A percentile compares a stretch with the other conserved stretches of the same genome.
Conservation (phyloP, 1,140 invertebrate species). For the Pissodes strobi region DNA sequence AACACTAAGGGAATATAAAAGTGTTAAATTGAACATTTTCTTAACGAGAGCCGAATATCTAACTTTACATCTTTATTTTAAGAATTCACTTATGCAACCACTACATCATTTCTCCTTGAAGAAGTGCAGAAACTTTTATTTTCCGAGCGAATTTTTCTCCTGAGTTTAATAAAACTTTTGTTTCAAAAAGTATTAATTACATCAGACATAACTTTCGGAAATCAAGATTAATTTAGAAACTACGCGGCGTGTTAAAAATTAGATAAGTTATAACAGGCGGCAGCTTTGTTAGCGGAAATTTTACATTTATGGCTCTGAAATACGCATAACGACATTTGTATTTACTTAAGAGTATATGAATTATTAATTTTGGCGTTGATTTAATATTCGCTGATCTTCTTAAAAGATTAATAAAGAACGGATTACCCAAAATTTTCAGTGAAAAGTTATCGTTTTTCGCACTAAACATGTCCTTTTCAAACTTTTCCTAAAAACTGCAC, state of each 20-base stretch:
- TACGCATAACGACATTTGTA: too few species aligned
- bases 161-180: conserved; percentile 12
- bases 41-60: background rate
- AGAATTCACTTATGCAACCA: background rate
- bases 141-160: conserved; percentile 1
- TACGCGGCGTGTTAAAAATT: background rate
- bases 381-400: too few species aligned
- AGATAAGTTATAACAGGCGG: background rate
- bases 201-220: conserved; percentile 3
- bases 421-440: too few species aligned
- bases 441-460: too few species aligned
- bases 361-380: too few species aligned
- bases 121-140: conserved; percentile 4
- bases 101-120: conserved; percentile 3
- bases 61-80: background rate
- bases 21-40: too few species aligned
- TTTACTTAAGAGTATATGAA: too few species aligned
- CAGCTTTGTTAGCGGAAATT: background rate
- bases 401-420: too few species aligned
- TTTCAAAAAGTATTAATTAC: conserved; percentile 13
- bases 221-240: conserved; percentile 7
- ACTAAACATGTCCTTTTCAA: too few species aligned
- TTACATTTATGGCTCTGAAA: too few species aligned
- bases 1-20: too few species aligned
- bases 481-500: too few species aligned